Evolutionary conservation across 2,113 vertebrate species (phyloP).

Genomic region (Herpailurus yagouaroundi): DNA sequence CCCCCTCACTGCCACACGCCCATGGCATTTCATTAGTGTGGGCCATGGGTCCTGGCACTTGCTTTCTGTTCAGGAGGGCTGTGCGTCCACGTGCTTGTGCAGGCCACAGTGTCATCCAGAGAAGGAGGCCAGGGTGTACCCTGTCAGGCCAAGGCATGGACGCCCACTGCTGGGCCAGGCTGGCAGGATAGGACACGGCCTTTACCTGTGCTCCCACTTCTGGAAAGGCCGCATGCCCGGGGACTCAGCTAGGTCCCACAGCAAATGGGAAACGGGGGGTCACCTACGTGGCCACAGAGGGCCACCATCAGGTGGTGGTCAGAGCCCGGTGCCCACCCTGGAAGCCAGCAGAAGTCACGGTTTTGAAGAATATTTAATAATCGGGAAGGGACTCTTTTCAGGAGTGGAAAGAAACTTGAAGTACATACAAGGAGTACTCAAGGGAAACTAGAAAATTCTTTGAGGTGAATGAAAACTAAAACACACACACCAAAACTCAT

Average conservation of each 20-base stretch:
- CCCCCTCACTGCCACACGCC: background rate
- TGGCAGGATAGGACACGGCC: too few species aligned
- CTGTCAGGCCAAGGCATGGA: background rate
- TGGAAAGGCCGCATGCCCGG: background rate
- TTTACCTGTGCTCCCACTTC: too few species aligned
- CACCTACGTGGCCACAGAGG: background rate
- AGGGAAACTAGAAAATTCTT: background rate
- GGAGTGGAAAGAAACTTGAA: background rate
- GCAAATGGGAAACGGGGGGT: background rate
- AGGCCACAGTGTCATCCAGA: accelerated
- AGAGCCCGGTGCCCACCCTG: background rate
- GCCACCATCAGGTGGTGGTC: background rate
- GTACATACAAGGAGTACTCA: too few species aligned
- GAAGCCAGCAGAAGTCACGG: background rate
- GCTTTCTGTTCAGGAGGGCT: background rate
- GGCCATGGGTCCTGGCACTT: background rate
- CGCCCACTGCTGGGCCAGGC: accelerated
- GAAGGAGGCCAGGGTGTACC: background rate
- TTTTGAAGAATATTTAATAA: background rate
- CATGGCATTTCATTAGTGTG: background rate
- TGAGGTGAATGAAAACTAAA: background rate
- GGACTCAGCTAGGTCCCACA: background rate
- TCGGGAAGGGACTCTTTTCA: background rate
- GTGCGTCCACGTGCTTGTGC: accelerated
- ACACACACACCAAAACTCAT: background rate